Evolutionary conservation across 2,888 invertebrate species (phyloP), one percentile per base, ranked within the genome.

Genomic region (Unio pictorum): DNA sequence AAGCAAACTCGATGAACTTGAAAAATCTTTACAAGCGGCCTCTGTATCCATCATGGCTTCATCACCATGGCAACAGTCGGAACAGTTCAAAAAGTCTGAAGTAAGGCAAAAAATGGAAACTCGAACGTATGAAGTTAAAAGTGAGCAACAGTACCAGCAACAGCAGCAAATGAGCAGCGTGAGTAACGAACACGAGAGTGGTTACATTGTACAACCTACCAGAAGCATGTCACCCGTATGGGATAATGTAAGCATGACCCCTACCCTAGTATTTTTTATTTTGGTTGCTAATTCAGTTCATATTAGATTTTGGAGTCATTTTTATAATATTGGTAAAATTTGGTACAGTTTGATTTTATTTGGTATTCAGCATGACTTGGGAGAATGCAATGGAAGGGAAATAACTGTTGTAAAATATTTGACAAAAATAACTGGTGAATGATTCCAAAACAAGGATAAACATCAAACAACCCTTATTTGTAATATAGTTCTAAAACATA

Each of bases 21-120:
- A 85, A 69, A 73, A 80, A 64, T 81, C 83, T 4, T 76, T 86
- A 59, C 82, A 84, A 72, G 83, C 84, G 7, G 86, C 84, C 26
- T 75, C 76, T 7, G 74, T 83, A 64, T 84, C 86, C 60, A 84
- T 86, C 70, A 75, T 81, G 55, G 78, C 78, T 23, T 71, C 76
- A 26, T 68, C 74, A 58, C 75, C 79, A 70, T 73, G 74, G 75
- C 79, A 75, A 72, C 73, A 72, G 54, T 78, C 75, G 57, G 79
- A 81, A 26, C 81, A 75, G 60, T 70, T 66, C n/a, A 71, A 73
- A 56, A 70, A 76, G 67, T 69, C 73, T 28, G 76, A 79, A 57
- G 75, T 74, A 26, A 78, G 77, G 34, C 63, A 73, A 23, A 71
- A 70, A 54, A 75, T 73, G 54, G 82, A 81, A 70, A 80, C 82